Percentiles rank a stretch among this genome's conserved stretches.
These are phyloP conservation scores for Cliona cf. orientalis DNA, from an alignment of 37 sponge, comb jelly and placozoan genomes.

Conservation along the genomic window DNA sequence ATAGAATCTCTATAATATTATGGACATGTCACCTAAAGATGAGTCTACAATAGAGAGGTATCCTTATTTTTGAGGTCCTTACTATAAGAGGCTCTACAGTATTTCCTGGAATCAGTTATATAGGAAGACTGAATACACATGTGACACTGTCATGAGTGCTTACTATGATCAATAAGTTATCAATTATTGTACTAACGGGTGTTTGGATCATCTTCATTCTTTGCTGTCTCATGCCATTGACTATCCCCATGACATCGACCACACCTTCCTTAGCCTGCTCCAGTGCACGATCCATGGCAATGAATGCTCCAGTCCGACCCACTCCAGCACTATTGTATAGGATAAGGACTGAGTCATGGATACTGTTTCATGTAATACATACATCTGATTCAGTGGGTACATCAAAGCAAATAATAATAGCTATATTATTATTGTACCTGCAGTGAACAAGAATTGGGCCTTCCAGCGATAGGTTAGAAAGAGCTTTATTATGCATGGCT, in stretches of 20 bases:
- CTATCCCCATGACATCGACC: constrained; percentile 36
- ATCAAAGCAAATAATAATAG: too few relatives aligned
- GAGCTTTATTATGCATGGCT: constrained; percentile 1
- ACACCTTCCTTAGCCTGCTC: constrained; percentile 18
- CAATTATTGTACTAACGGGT: constrained; percentile 16
- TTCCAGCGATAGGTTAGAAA: not conserved
- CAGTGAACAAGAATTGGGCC: constrained; percentile 61
- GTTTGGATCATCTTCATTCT: constrained; percentile 58
- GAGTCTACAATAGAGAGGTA: too few relatives aligned
- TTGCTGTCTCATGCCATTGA: constrained; percentile 37
- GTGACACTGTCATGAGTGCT: too few relatives aligned
- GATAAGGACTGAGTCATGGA: too few relatives aligned
- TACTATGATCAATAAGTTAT: too few relatives aligned
- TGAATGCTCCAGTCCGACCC: constrained; percentile 58
- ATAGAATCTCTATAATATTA: too few relatives aligned
- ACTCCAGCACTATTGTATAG: constrained; percentile 51
- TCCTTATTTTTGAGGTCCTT: not conserved
- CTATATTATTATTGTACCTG: too few relatives aligned
- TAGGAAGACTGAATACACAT: not conserved
- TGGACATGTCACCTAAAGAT: too few relatives aligned
- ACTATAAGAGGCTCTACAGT: too few relatives aligned
- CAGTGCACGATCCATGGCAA: constrained; percentile 20
- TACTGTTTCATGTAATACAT: not conserved
- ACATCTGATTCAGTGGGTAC: not conserved
- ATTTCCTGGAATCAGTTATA: too few relatives aligned